A percentile compares a stretch with the other conserved stretches of the same genome.
These are phyloP conservation scores for Porphyrio hochstetteri DNA, from an alignment of 2,113 vertebrate genomes.

Conservation along the genomic window DNA sequence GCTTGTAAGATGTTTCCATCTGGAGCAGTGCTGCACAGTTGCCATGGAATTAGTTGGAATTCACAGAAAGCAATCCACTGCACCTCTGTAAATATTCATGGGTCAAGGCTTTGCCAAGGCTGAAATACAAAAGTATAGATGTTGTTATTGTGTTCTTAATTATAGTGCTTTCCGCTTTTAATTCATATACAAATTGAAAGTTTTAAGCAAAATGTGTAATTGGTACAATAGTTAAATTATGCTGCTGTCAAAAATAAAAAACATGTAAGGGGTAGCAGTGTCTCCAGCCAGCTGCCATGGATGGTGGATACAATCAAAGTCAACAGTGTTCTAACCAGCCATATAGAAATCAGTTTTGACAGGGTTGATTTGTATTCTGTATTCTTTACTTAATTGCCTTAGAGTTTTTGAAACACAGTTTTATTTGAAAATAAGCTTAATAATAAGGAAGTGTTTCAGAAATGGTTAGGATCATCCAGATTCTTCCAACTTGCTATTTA, in stretches of 20 bases:
- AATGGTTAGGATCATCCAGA: background rate
- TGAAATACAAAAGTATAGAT: background rate
- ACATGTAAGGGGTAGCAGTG: background rate
- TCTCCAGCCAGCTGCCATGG: background rate
- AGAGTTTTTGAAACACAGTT: background rate
- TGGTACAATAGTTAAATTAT: background rate
- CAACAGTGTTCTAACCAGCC: background rate
- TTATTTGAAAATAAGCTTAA: background rate
- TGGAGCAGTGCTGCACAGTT: background rate
- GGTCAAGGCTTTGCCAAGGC: background rate
- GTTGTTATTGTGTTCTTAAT: background rate
- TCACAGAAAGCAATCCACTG: background rate
- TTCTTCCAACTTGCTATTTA: background rate
- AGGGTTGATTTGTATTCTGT: background rate
- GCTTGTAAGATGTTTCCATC: background rate
- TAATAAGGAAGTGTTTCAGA: background rate
- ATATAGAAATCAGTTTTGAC: background rate
- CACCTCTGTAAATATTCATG: background rate
- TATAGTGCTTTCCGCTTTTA: background rate
- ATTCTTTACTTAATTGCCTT: background rate
- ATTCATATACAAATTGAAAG: background rate
- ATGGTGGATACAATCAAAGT: background rate
- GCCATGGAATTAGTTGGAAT: background rate
- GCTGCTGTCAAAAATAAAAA: background rate
- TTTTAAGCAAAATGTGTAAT: background rate